Conservation (phyloP, 2,888 invertebrate species). For the Pantelozetes paolii region DNA sequence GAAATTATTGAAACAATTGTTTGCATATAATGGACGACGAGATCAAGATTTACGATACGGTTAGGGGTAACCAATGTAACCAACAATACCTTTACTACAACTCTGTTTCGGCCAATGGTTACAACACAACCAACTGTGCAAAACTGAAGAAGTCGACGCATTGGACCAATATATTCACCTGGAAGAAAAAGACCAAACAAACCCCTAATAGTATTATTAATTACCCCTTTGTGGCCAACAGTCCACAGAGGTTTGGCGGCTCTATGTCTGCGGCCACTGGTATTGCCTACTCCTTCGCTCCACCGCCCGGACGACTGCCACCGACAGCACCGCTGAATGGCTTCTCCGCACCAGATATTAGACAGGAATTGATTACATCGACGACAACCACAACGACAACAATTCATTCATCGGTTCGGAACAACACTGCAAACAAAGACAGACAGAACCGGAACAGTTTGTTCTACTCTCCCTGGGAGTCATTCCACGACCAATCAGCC, state of each 20-base stretch:
- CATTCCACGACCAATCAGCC: constrained; percentile 21
- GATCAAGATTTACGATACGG: constrained; percentile 24
- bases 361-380: neutral
- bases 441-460: constrained; percentile 16
- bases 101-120: neutral
- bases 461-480: constrained; percentile 28
- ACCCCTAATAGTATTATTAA: constrained; percentile 7
- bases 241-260: neutral
- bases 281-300: constrained; percentile 3
- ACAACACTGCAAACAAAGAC: neutral
- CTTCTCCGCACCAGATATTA: neutral
- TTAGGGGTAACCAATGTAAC: constrained; percentile 8
- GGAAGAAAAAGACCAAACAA: constrained; percentile 24
- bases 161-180: constrained; percentile 28
- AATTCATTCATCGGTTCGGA: constrained; percentile 1
- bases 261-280: constrained; percentile 26
- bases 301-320: neutral
- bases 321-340: neutral
- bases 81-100: neutral
- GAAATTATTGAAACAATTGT: no score
- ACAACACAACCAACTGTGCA: constrained; percentile 16
- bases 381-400: constrained; percentile 26
- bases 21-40: constrained; percentile 11
- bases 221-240: constrained; percentile 1
- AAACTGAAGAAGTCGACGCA: constrained; percentile 23